Conservation (phyloP, 2,888 invertebrate species). For the Aleiodes leptofemur region DNA sequence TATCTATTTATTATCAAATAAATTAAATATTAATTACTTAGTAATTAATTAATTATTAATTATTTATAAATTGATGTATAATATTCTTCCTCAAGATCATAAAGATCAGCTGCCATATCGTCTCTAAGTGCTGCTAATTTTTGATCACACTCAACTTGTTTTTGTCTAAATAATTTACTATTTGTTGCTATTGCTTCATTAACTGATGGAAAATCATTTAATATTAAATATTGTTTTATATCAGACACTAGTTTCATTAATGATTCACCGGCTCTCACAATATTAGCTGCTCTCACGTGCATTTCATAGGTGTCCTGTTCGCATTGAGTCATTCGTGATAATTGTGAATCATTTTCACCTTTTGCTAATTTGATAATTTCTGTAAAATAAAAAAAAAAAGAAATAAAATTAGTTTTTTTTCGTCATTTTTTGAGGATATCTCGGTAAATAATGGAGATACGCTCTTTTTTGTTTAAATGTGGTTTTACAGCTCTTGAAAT, state of each 20-base stretch:
- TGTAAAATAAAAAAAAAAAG: constrained; percentile 73
- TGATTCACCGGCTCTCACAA: constrained; percentile 97
- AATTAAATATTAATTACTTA: too few species aligned
- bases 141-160: constrained; percentile 94
- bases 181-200: constrained; percentile 98
- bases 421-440: background rate
- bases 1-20: too few species aligned
- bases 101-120: constrained; percentile 95
- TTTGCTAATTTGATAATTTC: constrained; percentile 93
- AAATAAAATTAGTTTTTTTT: background rate
- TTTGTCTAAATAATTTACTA: constrained; percentile 90
- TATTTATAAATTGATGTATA: constrained; percentile 90
- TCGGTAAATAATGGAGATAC: background rate
- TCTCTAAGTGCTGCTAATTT: constrained; percentile 94
- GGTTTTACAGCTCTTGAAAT: too few species aligned
- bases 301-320: constrained; percentile 98
- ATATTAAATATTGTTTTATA: constrained; percentile 97
- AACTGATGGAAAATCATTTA: constrained; percentile 98
- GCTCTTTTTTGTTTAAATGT: background rate
- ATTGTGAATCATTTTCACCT: constrained; percentile 93
- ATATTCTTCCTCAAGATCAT: constrained; percentile 95
- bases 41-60: constrained; percentile 42
- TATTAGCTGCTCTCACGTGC: constrained; percentile 97
- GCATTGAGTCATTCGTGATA: constrained; percentile 92
- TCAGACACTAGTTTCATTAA: constrained; percentile 98